phyloP scores from a whole-genome alignment of 2,888 invertebrate genomes.

The Troides helena region DNA sequence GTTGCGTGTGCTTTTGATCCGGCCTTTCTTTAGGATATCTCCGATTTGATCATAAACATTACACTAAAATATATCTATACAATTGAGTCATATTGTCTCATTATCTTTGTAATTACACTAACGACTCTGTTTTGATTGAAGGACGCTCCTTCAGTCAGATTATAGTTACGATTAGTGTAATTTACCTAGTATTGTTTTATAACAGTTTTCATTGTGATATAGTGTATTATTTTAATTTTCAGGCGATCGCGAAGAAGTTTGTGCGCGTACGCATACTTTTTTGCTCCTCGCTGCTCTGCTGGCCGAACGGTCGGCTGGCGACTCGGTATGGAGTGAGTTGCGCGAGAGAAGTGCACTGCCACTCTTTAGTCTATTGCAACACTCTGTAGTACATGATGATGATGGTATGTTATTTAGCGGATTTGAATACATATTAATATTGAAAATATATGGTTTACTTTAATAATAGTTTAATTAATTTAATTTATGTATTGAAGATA shows the following conservation, averaged over 20 bases:
- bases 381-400: constrained; percentile 54
- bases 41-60: no score
- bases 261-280: constrained; percentile 53
- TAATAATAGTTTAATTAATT: neutral
- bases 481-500: neutral
- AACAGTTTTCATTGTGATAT: neutral
- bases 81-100: no score
- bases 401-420: constrained; percentile 44
- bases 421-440: neutral
- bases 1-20: no score
- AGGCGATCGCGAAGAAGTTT: constrained; percentile 46
- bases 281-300: constrained; percentile 52
- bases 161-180: neutral
- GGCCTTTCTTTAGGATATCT: no score
- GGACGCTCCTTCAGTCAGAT: no score
- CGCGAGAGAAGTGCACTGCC: constrained; percentile 39
- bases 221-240: constrained; percentile 34
- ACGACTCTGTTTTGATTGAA: no score
- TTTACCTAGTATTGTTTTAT: neutral
- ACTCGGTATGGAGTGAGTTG: constrained; percentile 55
- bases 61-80: no score
- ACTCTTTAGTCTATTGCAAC: constrained; percentile 53
- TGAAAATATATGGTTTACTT: neutral
- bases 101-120: no score
- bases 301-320: constrained; percentile 47